Percentiles rank a stretch among this genome's conserved stretches.
Conservation (phyloP, 2,888 invertebrate species). For the Phytoseiulus persimilis region DNA sequence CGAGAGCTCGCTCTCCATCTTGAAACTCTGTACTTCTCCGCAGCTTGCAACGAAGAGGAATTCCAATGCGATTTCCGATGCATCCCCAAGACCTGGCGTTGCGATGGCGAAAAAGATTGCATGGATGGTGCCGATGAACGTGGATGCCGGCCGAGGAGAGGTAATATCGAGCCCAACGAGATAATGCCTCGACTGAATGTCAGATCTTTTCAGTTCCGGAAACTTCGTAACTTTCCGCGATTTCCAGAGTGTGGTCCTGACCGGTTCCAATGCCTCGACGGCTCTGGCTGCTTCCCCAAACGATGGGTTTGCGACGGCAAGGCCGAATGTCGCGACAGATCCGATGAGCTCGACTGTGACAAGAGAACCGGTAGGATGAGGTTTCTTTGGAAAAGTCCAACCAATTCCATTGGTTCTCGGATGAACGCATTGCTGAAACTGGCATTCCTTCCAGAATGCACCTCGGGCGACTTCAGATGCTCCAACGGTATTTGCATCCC, state of each 20-base stretch:
- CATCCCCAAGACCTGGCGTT: constrained; percentile 52
- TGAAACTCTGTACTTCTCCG: neutral
- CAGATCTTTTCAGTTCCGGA: too few species aligned
- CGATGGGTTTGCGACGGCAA: constrained; percentile 44
- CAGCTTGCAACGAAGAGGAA: constrained; percentile 52
- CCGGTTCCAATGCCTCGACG: constrained; percentile 46
- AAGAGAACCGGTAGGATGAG: neutral
- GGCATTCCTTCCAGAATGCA: constrained; percentile 41
- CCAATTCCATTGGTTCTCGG: too few species aligned
- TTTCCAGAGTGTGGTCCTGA: constrained; percentile 44
- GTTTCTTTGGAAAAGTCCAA: too few species aligned
- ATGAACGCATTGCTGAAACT: too few species aligned
- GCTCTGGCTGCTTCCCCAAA: constrained; percentile 44
- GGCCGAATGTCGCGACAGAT: constrained; percentile 43
- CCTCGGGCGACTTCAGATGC: constrained; percentile 43
- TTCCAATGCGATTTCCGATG: constrained; percentile 52
- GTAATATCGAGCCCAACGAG: neutral
- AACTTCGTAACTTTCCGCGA: too few species aligned
- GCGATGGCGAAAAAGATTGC: constrained; percentile 60
- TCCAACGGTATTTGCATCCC: constrained; percentile 42
- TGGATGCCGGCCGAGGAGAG: constrained; percentile 51
- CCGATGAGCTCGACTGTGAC: constrained; percentile 43
- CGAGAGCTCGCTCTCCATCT: too few species aligned
- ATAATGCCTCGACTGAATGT: too few species aligned
- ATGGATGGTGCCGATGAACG: constrained; percentile 59